Base-by-base conservation (phyloP, 2,888 invertebrate species). In the Scaptodrosophila latifasciaeformis region DNA sequence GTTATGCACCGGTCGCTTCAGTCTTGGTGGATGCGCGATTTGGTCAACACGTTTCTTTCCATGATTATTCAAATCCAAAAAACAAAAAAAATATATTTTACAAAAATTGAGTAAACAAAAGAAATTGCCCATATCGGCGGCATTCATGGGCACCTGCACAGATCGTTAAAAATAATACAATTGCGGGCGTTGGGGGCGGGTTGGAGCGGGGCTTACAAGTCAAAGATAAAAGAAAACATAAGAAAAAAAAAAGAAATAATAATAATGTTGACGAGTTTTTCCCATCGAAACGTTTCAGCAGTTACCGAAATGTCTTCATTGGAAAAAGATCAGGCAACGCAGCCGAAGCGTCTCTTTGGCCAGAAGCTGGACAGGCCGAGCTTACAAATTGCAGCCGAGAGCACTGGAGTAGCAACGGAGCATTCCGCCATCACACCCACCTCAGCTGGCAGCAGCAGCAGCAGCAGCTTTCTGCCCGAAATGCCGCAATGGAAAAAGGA, bases 401-500 rank as follows among this genome's bases (percentile, higher is more conserved):
- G 34, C 46, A 47, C 29, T 49, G 54, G 21, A 37, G 13, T 37
- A 29, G 43, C 34, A 30, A 44, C 10, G 34, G n/a, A 54, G 44
- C 9, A 53, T 34, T 19, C 35, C n/a, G n/a, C 12, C 12, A 49
- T 49, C 42, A 44, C 58, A 0, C 9, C 35, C 2, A 31, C 17
- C 12, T 31, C 64, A 39, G 54, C 64, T 48, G 54, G 54, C 30
- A 48, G 54, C 51, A 45, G 37, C 7, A 50, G 40, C 39, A 49
- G 19, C 2, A 31, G 35, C 10, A 62, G 65, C 4, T 82, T 84
- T 47, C 66, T 77, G 65, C 82, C 81, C 54, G 85, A 82, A 60
- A 85, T 93, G 84, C 94, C 94, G 61, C 93, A 93, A 86, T 94
- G 94, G 94, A 94, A 94, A 87, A 91, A 91, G 82, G 94, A 94